Evolutionary conservation across 2,797 vertebrate genomes (phyloP).

Genomic region (Lacerta bilineata): DNA sequence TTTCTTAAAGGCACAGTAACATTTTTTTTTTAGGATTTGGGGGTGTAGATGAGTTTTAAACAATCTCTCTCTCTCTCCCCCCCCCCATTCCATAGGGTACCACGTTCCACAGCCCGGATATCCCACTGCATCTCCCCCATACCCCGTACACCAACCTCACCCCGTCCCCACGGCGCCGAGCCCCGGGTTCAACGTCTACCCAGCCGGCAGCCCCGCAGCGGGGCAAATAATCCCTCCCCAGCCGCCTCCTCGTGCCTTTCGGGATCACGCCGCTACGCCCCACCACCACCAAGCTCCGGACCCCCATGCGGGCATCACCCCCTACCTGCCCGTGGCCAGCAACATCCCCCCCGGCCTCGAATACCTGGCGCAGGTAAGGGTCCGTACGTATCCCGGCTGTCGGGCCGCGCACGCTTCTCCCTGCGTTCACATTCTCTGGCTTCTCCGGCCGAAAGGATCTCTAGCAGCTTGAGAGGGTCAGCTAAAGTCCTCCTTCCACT

Average conservation of each 20-base stretch:
- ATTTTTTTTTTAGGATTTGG: neutral
- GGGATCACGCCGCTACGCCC: slow-evolving; percentile 26
- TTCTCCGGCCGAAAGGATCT: too few relatives aligned
- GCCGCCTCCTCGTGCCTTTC: slow-evolving; percentile 40
- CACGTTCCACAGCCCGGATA: slow-evolving; percentile 70
- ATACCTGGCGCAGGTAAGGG: slow-evolving; percentile 87
- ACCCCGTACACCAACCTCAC: slow-evolving; percentile 77
- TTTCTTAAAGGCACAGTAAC: neutral
- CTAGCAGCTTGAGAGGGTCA: too few relatives aligned
- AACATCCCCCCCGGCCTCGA: slow-evolving; percentile 88
- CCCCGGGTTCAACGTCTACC: slow-evolving; percentile 79
- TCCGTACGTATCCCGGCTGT: accelerated
- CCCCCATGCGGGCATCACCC: neutral
- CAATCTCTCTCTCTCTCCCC: neutral
- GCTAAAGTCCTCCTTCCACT: too few relatives aligned
- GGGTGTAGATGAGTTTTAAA: neutral
- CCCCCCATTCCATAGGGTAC: slow-evolving; percentile 53
- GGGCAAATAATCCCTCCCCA: slow-evolving; percentile 28
- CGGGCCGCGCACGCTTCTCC: too few relatives aligned
- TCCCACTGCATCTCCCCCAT: slow-evolving; percentile 77
- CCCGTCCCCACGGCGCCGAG: slow-evolving; percentile 76
- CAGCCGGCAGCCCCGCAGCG: slow-evolving; percentile 40
- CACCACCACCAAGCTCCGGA: slow-evolving; percentile 28
- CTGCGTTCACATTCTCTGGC: too few relatives aligned
- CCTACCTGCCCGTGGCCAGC: slow-evolving; percentile 64